phyloP scores from a whole-genome alignment of 2,113 vertebrate species.

The Peromyscus maniculatus region DNA sequence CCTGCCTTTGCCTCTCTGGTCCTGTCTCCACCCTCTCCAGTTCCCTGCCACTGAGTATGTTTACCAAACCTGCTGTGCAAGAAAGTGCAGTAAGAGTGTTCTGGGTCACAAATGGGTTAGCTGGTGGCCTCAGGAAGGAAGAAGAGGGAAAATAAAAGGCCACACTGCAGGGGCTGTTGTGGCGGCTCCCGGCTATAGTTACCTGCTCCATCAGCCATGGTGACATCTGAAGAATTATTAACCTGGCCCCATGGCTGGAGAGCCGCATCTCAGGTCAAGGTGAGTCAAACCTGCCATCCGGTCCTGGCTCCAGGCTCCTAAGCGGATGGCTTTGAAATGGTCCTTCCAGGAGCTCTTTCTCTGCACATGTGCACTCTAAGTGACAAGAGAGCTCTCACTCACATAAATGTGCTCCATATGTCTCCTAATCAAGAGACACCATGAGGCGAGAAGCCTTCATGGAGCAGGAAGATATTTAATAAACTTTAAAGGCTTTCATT shows the following conservation, averaged over 20 bases:
- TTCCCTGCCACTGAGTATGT: conserved; percentile 36
- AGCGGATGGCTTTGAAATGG: not conserved
- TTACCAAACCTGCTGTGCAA: conserved; percentile 64
- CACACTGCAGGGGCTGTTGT: not conserved
- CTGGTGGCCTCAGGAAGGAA: conserved; percentile 50
- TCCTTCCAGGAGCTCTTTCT: not conserved
- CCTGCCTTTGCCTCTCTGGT: not conserved
- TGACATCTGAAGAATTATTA: conserved; percentile 82
- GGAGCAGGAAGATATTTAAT: not conserved
- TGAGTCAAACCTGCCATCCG: conserved; percentile 85
- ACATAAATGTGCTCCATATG: too few relatives aligned
- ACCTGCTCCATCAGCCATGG: conserved; percentile 72
- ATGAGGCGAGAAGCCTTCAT: not conserved
- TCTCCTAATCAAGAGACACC: not conserved
- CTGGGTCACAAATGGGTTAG: conserved; percentile 71
- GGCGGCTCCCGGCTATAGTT: conserved; percentile 49
- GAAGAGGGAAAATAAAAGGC: conserved; percentile 22
- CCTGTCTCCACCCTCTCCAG: not conserved
- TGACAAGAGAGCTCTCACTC: not conserved
- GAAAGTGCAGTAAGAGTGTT: conserved; percentile 54
- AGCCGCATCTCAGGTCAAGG: conserved; percentile 83
- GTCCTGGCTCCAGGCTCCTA: conserved; percentile 56
- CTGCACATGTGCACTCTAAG: not conserved
- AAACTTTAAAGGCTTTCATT: not conserved
- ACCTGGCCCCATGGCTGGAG: not conserved